Conservation (phyloP, 1,140 invertebrate species). For the Eriosoma lanigerum region DNA sequence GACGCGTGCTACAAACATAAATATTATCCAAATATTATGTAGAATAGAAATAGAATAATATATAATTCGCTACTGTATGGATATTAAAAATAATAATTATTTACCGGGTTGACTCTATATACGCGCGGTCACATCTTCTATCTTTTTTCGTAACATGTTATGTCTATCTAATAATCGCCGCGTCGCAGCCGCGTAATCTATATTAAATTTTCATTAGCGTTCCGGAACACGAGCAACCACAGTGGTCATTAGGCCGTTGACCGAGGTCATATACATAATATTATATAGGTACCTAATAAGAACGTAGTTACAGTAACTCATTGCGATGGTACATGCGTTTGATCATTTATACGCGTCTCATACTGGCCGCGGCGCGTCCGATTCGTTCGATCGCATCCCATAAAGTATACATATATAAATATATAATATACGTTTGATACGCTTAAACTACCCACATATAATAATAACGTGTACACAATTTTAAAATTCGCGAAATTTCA, state of each 20-base stretch:
- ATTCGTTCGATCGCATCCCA: background rate
- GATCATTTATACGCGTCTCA: background rate
- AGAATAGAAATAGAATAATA: too few relatives aligned
- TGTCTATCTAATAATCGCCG: too few relatives aligned
- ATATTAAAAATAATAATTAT: too few relatives aligned
- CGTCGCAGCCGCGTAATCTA: background rate
- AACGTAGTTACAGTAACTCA: too few relatives aligned
- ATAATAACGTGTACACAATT: background rate
- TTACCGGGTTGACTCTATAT: too few relatives aligned
- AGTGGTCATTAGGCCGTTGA: conserved; percentile 1
- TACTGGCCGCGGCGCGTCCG: background rate
- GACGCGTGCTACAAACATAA: background rate
- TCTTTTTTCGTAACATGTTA: too few relatives aligned
- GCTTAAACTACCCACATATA: background rate
- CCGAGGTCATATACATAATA: conserved; percentile 17
- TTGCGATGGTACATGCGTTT: background rate
- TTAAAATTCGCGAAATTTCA: too few relatives aligned
- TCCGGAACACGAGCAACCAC: conserved; percentile 20
- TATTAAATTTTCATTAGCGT: conserved; percentile 44
- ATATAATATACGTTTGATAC: background rate
- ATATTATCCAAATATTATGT: too few relatives aligned
- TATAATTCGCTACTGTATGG: too few relatives aligned
- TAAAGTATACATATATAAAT: too few relatives aligned
- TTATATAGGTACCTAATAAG: conserved; percentile 18
- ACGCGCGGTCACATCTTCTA: too few relatives aligned